Conservation (phyloP, 2,888 invertebrate genomes). For the Doris montereyensis region DNA sequence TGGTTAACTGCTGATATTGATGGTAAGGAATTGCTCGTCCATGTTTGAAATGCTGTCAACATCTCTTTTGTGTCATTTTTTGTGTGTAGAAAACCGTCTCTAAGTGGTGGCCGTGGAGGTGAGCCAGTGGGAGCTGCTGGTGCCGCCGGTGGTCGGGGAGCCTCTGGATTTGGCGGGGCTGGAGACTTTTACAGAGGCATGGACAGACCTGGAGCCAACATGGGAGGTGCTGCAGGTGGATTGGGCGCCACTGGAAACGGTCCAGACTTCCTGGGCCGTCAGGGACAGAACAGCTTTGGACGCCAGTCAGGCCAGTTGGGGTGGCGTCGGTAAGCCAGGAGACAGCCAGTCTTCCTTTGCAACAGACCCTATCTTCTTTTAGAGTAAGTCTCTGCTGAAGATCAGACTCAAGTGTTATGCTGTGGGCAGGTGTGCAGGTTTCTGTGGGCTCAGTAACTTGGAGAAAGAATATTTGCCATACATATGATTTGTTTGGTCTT, state of each 20-base stretch:
- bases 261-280: conserved; percentile 37
- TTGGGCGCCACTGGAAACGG: conserved; percentile 49
- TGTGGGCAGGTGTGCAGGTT: too few relatives aligned
- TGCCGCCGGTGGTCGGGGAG: conserved; percentile 17
- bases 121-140: conserved; percentile 23
- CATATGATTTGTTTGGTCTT: too few relatives aligned
- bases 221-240: conserved; percentile 39
- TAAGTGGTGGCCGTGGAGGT: conserved; percentile 23
- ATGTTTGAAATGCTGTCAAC: too few relatives aligned
- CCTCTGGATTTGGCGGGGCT: conserved; percentile 32
- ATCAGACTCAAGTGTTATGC: too few relatives aligned
- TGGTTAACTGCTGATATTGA: too few relatives aligned
- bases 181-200: conserved; percentile 30
- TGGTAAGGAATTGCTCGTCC: too few relatives aligned
- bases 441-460: too few relatives aligned
- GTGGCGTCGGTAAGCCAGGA: conserved; percentile 27
- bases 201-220: conserved; percentile 41
- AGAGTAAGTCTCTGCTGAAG: too few relatives aligned
- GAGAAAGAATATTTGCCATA: too few relatives aligned
- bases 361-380: conserved; percentile 39
- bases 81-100: background rate
- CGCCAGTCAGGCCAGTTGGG: conserved; percentile 23
- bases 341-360: conserved; percentile 43
- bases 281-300: conserved; percentile 27
- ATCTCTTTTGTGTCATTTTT: background rate